phyloP scores from a whole-genome alignment of 2,113 vertebrate genomes.

The Tachycineta bicolor region DNA sequence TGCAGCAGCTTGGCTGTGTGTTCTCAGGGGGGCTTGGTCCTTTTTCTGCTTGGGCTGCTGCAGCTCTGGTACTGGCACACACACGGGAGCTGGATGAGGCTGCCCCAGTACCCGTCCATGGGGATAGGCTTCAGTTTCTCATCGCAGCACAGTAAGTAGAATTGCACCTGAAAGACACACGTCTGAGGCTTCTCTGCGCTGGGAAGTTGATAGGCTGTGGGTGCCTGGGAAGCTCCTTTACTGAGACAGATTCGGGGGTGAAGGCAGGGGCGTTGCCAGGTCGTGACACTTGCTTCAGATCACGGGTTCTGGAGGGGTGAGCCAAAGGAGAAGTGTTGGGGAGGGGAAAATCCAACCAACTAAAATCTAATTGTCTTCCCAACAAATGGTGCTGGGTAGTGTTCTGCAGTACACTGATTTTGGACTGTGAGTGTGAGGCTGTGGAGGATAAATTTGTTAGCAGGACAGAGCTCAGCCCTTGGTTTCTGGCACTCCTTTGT shows the following conservation, averaged over 20 bases:
- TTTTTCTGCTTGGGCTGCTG: not conserved
- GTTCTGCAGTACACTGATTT: not conserved
- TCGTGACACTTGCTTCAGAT: not conserved
- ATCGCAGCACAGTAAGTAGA: not conserved
- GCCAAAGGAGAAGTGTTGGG: not conserved
- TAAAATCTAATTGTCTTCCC: not conserved
- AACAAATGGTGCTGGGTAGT: not conserved
- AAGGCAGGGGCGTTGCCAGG: not conserved
- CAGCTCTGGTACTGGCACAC: not conserved
- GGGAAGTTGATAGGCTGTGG: not conserved
- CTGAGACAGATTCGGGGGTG: not conserved
- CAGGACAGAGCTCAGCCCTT: not conserved
- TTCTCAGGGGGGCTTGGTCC: not conserved
- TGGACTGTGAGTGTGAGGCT: not conserved
- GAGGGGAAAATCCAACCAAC: not conserved
- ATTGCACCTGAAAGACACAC: not conserved
- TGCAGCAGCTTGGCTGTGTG: not conserved
- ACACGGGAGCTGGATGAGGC: not conserved
- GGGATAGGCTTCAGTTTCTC: not conserved
- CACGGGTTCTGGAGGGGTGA: not conserved
- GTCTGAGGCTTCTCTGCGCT: not conserved
- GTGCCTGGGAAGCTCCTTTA: not conserved
- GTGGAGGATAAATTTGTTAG: not conserved
- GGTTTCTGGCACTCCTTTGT: not conserved
- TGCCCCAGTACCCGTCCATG: fast-evolving